Base-by-base conservation (phyloP, 1,140 invertebrate species). In the Samia ricini region DNA sequence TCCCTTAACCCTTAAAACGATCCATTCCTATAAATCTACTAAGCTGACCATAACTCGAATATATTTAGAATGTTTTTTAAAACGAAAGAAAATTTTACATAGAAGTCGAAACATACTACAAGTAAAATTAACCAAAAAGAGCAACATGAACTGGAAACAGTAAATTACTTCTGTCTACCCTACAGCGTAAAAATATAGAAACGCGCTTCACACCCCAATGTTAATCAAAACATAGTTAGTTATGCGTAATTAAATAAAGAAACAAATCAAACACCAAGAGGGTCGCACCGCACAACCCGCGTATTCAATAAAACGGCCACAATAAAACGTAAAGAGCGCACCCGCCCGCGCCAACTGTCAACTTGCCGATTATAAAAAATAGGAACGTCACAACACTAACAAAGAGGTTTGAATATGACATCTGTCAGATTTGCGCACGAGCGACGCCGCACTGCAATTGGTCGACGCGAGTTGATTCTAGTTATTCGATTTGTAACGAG, bases 401-500 rank as follows among this genome's bases (percentile, higher is more conserved):
- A 80, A 84, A 80, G 76, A 68, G 79, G 73, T 63, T 62, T 66
- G 61, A 76, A 76, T 74, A 74, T 85, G 83, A 83, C 83, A 85
- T 72, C 74, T 85, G 83, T 84, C 81, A 84, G 78, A 77, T 79
- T 75, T 76, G 71, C 62, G 66, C 71, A 64, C 55, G 55, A 50
- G 29, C 56, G 59, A 48, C 49, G 64, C 48, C 58, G 70, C 68
- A 50, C 60, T 56, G 60, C 65, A 69, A 83, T 78, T 81, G 79
- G 74, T 65, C 69, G 70, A 61, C 66, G 33, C 33, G 62, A 61
- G 60, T 71, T 74, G 64, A 76, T 82, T 79, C 77, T 69, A 79
- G 79, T 74, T 60, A 74, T 78, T 75, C 65, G 71, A 72, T 65
- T 69, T 61, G 49, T 57, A 58, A 61, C 58, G 58, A 61, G 55